phyloP scores from a whole-genome alignment of 2,888 invertebrate genomes.

The Dyspetes luteomarginatus region DNA sequence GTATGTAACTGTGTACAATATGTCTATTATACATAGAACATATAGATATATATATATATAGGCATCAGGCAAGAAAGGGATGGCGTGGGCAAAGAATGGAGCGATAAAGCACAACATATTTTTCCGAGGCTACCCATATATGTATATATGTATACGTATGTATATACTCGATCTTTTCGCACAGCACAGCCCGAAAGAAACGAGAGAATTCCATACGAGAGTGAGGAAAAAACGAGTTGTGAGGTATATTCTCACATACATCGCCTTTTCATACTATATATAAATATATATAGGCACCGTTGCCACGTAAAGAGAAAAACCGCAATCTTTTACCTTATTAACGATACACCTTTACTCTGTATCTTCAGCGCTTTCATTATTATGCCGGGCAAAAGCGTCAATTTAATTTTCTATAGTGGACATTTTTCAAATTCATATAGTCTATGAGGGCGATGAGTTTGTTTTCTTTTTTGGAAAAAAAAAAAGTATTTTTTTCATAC shows the following conservation, averaged over 20 bases:
- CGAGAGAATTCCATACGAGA: conserved; percentile 33
- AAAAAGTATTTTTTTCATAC: too few species aligned
- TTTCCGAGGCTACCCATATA: conserved; percentile 38
- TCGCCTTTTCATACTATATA: conserved; percentile 24
- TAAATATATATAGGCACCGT: too few species aligned
- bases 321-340: conserved; percentile 58
- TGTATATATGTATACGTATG: background rate
- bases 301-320: conserved; percentile 39
- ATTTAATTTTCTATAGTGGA: too few species aligned
- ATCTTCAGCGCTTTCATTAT: conserved; percentile 9
- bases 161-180: conserved; percentile 16
- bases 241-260: conserved; percentile 20
- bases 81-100: conserved; percentile 59
- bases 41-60: background rate
- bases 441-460: too few species aligned
- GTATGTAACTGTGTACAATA: conserved; percentile 28
- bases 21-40: background rate
- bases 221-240: background rate
- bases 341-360: conserved; percentile 23
- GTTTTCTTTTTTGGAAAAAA: too few species aligned
- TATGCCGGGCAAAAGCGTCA: background rate
- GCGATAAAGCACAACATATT: conserved; percentile 65
- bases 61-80: conserved; percentile 19
- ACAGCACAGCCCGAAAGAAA: conserved; percentile 15
- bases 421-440: too few species aligned